These are phyloP conservation scores for Acheta domesticus DNA, from an alignment of 2,888 invertebrate genomes.

Conservation along the genomic window DNA sequence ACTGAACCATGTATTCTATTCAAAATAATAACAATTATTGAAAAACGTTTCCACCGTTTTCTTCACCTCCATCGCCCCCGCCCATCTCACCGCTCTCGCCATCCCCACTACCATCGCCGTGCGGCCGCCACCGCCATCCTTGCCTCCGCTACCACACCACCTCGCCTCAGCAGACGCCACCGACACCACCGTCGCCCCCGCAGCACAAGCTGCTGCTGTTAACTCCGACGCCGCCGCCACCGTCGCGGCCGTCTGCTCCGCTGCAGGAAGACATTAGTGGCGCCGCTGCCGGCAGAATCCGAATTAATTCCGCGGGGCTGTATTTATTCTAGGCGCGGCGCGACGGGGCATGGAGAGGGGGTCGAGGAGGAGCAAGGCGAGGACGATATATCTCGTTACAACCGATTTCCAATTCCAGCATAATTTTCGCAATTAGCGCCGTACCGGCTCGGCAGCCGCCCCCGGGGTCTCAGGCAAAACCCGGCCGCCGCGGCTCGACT, in stretches of 20 bases:
- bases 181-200: not conserved
- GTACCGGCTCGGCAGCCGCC: no score
- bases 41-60: no score
- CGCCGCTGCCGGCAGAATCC: not conserved
- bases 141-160: not conserved
- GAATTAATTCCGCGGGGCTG: constrained; percentile 5
- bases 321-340: not conserved
- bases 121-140: no score
- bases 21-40: no score
- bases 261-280: not conserved
- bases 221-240: not conserved
- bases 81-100: no score
- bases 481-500: no score
- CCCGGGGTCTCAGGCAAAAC: no score
- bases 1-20: no score
- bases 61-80: no score
- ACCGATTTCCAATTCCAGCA: constrained; percentile 4
- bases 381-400: not conserved
- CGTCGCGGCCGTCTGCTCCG: not conserved
- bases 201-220: not conserved
- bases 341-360: not conserved
- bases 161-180: not conserved
- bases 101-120: no score
- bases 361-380: no score
- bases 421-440: not conserved